Base-by-base conservation (phyloP, 2,113 vertebrate genomes). In the Agapornis roseicollis region DNA sequence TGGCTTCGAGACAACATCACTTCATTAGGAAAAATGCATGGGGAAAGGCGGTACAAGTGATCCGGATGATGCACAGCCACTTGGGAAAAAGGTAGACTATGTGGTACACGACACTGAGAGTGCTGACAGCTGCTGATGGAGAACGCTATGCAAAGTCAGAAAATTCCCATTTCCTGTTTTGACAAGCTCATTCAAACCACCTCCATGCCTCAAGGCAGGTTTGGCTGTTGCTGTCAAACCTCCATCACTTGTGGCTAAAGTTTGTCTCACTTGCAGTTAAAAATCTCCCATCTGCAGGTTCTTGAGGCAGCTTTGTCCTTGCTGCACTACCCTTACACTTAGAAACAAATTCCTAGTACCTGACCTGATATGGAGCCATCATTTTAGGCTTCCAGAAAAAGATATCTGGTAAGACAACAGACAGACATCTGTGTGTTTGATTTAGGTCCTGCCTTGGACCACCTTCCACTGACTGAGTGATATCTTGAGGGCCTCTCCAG, bases 61-160 rank as follows among this genome's bases (percentile, higher is more conserved):
- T 25, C 11, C 0, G 1, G 49, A 20, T 61, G 64, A 80, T 46
- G 71, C 27, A 13, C 29, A 83, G 29, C 8, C 41, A 33, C 49
- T 17, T 35, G n/a, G 17, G 33, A 42, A 58, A 80, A 63, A 23
- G 27, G 4, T 5, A 4, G 31, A 8, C 42, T 58, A 3, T 14
- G 1, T 52, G 49, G 7, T 56, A 64, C 0, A 1, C 0, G 0
- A 31, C 27, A 11, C 0, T 41, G 64, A 56, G 35, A 47, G 46
- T 11, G 65, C 7, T 80, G 77, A 91, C 49, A 52, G 29, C 44
- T 65, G 49, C 8, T 72, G 29, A 41, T 44, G 70, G 25, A 17
- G 50, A 12, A 66, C 19, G 9, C 25, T 33, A 13, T 4, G 1
- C 16, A 31, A 53, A 69, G 16, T 28, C 65, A 89, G 42, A 58